Percentiles rank a stretch among this genome's conserved stretches.
Conservation (phyloP, 1,140 invertebrate species). For the Drosophila triauraria region DNA sequence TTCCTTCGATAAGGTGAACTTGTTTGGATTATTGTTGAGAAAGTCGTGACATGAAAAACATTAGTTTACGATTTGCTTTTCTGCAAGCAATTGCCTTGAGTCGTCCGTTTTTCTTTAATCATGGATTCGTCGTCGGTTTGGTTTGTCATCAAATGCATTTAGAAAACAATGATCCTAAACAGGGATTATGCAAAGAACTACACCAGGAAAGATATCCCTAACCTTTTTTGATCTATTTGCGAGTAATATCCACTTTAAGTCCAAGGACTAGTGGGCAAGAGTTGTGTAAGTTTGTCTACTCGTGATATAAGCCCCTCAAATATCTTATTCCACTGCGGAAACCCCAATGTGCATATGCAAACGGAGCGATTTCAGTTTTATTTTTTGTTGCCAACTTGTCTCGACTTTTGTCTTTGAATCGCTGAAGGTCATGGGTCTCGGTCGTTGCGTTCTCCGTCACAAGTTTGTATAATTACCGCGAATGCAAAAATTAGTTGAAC, state of each 20-base stretch:
- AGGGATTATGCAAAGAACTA: background rate
- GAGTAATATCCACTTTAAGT: no score
- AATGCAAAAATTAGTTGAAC: conserved; percentile 65
- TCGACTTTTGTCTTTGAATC: conserved; percentile 51
- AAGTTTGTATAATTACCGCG: conserved; percentile 71
- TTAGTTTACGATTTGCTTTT: background rate
- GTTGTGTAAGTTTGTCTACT: background rate
- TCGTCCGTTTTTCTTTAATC: background rate
- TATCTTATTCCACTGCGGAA: conserved; percentile 33
- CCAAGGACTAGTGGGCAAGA: background rate
- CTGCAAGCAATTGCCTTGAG: background rate
- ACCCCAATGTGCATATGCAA: conserved; percentile 35
- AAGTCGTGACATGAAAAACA: conserved; percentile 3
- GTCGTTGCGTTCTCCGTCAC: conserved; percentile 61
- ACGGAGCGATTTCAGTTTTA: conserved; percentile 29
- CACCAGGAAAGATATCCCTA: background rate
- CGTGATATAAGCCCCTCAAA: background rate
- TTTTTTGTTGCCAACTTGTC: conserved; percentile 20
- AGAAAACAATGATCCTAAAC: background rate
- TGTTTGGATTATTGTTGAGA: conserved; percentile 2
- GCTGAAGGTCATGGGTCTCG: conserved; percentile 78
- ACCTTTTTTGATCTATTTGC: background rate
- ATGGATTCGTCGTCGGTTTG: background rate
- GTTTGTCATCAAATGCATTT: background rate
- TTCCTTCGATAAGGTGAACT: background rate